A percentile compares a stretch with the other conserved stretches of the same genome.
These are phyloP conservation scores for Apamea crenata DNA, from an alignment of 2,888 invertebrate genomes.

Conservation along the genomic window DNA sequence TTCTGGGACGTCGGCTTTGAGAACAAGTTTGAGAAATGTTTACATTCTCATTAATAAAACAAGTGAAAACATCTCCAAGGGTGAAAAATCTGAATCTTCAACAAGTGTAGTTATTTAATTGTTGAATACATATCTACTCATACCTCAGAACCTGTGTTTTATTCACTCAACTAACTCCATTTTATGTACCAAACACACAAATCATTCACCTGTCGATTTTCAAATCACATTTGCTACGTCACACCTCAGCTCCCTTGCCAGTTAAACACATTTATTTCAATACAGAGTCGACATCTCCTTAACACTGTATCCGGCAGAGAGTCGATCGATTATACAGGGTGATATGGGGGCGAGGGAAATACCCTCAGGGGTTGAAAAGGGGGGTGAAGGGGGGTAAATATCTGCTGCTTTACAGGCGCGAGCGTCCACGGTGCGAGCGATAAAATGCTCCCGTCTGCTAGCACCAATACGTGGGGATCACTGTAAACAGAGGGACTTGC, in stretches of 20 bases:
- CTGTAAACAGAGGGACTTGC: slow-evolving; percentile 32
- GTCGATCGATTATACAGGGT: slow-evolving; percentile 80
- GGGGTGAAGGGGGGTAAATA: slow-evolving; percentile 66
- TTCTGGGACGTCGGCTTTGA: slow-evolving; percentile 37
- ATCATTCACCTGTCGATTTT: slow-evolving; percentile 19
- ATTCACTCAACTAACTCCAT: background rate
- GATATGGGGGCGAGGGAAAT: slow-evolving; percentile 72
- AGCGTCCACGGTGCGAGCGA: slow-evolving; percentile 71
- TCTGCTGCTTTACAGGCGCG: slow-evolving; percentile 76
- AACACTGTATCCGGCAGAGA: slow-evolving; percentile 70
- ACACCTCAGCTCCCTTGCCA: slow-evolving; percentile 19
- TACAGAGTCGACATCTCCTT: slow-evolving; percentile 62
- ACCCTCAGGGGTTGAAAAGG: slow-evolving; percentile 64
- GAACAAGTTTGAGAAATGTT: slow-evolving; percentile 36
- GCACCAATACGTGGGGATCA: slow-evolving; percentile 47
- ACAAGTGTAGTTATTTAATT: background rate
- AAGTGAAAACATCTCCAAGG: slow-evolving; percentile 13
- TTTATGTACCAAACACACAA: slow-evolving; percentile 13
- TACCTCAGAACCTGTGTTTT: background rate
- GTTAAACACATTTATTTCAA: slow-evolving; percentile 56
- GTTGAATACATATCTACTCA: background rate
- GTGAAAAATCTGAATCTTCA: background rate
- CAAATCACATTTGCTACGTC: slow-evolving; percentile 47
- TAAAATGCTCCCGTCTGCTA: slow-evolving; percentile 69
- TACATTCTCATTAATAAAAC: slow-evolving; percentile 47